Evolutionary conservation across 1,140 invertebrate genomes (phyloP), one percentile per base, ranked within the genome.

Genomic region (Drosophila willistoni): DNA sequence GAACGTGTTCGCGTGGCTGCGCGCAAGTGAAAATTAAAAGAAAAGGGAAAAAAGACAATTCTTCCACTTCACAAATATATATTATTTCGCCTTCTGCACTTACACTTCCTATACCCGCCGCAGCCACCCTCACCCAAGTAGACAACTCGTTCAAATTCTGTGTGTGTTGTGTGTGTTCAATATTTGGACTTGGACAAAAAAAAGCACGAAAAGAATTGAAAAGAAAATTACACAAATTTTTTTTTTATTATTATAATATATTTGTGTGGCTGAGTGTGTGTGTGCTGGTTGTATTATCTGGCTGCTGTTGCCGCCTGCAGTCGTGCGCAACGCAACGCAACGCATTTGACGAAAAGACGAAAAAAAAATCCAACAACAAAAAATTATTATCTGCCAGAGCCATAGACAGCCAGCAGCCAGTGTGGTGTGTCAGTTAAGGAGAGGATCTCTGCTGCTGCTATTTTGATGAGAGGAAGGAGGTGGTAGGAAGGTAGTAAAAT

Each of bases 1-100:
- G 75, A 74, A 71, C 75, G 77, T 79, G 77, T 77, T 79, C 77
- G 77, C 77, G 77, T 79, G 77, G 77, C 77, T 79, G 73, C 70
- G 77, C 77, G 77, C 51, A 73, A 51, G 44, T 51, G 44, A 51
- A 51, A 51, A 51, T 22, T 17, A 22, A 51, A 22, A 22, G 73
- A 68, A 68, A 63, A 63, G 33, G 39, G n/a, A 65, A 63, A 63
- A 22, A 22, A 65, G 44, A 54, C 33, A 65, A 41, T 29, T 63
- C 42, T 41, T 19, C 44, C 29, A 54, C 29, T 65, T 19, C 47
- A 14, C 42, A 65, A 54, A 36, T 63, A 51, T 42, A 54, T 63
- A 51, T 42, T 63, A 33, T 25, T 63, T 47, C 19, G 44, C 44
- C 17, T 51, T 51, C 44, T 60, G 34, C 33, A 62, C 60, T 62